phyloP scores from a whole-genome alignment of 2,888 invertebrate genomes.

The Thalpophila matura region DNA sequence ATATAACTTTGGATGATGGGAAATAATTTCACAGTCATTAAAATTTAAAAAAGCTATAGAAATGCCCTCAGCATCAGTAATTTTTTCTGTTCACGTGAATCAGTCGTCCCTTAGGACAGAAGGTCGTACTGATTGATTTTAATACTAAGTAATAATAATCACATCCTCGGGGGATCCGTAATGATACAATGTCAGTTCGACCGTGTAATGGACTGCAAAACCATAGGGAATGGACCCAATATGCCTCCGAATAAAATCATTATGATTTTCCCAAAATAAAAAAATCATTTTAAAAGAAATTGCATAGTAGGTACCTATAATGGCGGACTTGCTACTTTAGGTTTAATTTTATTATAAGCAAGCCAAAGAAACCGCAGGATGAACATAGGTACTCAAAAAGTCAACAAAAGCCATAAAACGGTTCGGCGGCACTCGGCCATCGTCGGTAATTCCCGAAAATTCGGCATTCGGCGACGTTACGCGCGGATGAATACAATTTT shows the following conservation, averaged over 20 bases:
- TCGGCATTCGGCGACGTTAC: constrained; percentile 24
- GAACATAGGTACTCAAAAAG: constrained; percentile 12
- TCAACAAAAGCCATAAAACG: constrained; percentile 28
- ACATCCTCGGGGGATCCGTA: background rate
- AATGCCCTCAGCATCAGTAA: background rate
- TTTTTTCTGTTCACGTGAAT: background rate
- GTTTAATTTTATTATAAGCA: no score
- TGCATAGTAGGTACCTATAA: no score
- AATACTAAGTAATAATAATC: constrained; percentile 17
- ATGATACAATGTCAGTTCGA: constrained; percentile 3
- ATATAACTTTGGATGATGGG: no score
- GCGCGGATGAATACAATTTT: constrained; percentile 9
- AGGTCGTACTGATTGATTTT: constrained; percentile 24
- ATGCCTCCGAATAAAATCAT: background rate
- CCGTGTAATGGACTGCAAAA: background rate
- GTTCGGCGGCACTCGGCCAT: constrained; percentile 18
- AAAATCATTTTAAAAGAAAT: no score
- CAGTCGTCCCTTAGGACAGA: background rate
- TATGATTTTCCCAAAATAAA: no score
- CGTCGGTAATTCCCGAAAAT: constrained; percentile 32
- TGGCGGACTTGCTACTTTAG: no score
- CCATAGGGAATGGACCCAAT: background rate
- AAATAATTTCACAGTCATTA: no score
- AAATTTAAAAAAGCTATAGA: no score
- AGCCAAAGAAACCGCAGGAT: background rate